Base-by-base conservation (phyloP, 2,888 invertebrate species). In the Andrena fulva region DNA sequence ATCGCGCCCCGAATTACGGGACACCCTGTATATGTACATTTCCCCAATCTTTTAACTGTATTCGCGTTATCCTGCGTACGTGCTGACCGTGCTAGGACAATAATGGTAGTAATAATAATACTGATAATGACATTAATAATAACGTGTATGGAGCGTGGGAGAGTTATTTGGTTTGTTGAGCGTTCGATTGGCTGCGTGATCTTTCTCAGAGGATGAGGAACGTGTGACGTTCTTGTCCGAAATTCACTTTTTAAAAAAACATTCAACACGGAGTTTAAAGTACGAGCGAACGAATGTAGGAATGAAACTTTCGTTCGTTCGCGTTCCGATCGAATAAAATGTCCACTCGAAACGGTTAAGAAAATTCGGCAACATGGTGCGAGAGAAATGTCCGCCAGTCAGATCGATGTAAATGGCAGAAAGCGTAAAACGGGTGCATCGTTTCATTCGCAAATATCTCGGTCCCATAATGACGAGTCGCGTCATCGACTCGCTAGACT, bases 401-500 rank as follows among this genome's bases (percentile, higher is more conserved):
- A 42, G n/a, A 69, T 48, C 69, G 35, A 70, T 70, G 50, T 62
- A 64, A 82, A 72, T 35, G 31, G 24, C 62, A 80, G 59, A 76
- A 81, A 64, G 50, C 59, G 35, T 50, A 76, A 77, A 83, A 70
- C 67, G 48, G 69, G 70, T 72, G 84, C 76, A 76, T 74, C 71
- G 42, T 71, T 68, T 83, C 77, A 81, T 84, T 75, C 60, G 66
- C 52, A 64, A 69, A 72, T 72, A 79, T 82, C 54, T 71, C 69
- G 42, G 59, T 88, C 77, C 77, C 80, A 59, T 74, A 74, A 71
- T 59, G 70, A 81, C 35, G 69, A 84, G 77, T 87, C 70, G 79
- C 84, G 60, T 85, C 84, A 68, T 76, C 74, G 54, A 84, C 42
- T 80, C 73, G 56, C 54, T 77, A 81, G 73, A 85, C 69, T 77